phyloP scores from a whole-genome alignment of 1,140 invertebrate genomes.

The Ylistrum balloti region DNA sequence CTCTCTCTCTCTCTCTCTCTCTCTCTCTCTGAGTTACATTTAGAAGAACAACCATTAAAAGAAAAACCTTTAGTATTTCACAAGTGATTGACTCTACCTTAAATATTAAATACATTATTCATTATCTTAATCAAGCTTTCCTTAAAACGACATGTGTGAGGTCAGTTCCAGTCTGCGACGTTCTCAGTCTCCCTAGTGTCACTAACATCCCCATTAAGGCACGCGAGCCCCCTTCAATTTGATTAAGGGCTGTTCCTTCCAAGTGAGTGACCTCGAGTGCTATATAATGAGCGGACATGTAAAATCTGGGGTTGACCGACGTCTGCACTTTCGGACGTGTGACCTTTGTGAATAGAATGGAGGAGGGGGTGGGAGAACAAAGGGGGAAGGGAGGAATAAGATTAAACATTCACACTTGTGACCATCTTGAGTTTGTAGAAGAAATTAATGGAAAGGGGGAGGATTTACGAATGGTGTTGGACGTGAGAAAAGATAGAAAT shows the following conservation, averaged over 20 bases:
- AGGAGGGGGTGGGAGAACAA: not conserved
- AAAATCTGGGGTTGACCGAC: not conserved
- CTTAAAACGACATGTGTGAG: not conserved
- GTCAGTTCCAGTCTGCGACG: not conserved
- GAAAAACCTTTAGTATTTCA: not conserved
- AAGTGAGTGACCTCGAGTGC: conserved; percentile 22
- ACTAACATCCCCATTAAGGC: not conserved
- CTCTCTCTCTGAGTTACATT: not conserved
- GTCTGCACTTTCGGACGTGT: conserved; percentile 23
- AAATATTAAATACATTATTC: not conserved
- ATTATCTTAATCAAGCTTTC: not conserved
- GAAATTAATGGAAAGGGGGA: too few species aligned
- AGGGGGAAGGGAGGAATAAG: too few species aligned
- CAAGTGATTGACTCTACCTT: not conserved
- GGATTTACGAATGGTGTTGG: too few species aligned
- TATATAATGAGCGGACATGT: conserved; percentile 5
- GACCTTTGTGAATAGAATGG: not conserved
- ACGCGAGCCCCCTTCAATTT: not conserved
- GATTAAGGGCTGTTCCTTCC: not conserved
- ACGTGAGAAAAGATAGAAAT: too few species aligned
- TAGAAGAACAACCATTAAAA: not conserved
- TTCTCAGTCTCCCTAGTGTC: not conserved
- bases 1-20: too few species aligned
- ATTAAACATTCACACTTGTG: too few species aligned
- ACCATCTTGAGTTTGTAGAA: too few species aligned